Evolutionary conservation across 2,797 vertebrate genomes (phyloP), one percentile per base, ranked within the genome.

Genomic region (Trachurus trachurus): DNA sequence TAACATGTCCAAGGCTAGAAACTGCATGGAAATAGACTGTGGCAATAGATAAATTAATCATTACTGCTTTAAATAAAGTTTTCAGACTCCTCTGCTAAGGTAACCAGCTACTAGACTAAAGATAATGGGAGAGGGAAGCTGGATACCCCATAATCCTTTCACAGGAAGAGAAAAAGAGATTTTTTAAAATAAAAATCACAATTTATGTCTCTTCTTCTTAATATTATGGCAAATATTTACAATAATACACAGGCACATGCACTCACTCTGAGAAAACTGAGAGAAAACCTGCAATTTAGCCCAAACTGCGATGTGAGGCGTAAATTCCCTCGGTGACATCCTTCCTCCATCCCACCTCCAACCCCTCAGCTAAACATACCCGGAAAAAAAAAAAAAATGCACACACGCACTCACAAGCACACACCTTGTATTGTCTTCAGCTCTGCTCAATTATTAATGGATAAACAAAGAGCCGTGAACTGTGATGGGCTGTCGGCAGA

Each of bases 381-480:
- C 67, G 17, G 6, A 62, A 71, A 31, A 58, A 39, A 26, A 26
- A 26, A 26, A 26, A 26, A 26, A 26, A 21, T 0, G 6, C 16
- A 64, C 44, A n/a, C 45, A 17, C 67, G 10, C 44, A 42, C 75
- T 58, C 80, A 4, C 78, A 56, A 47, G 49, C 75, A 61, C 76
- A 75, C 81, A 74, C 78, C 86, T 87, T 87, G 80, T 89, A 79
- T 85, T 88, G 91, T 94, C 90, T 94, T 92, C 93, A 93, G 89
- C 83, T 73, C 85, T 84, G 89, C 93, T 95, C 91, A 93, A 94
- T 95, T 94, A 95, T 95, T 95, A 95, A 95, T 93, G 91, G 92
- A 89, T 92, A 95, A 94, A 94, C 94, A 95, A 93, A 93, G 92
- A 88, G 86, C 73, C 66, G 70, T 81, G 90, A 88, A 88, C 76